phyloP scores from a whole-genome alignment of 1,140 invertebrate genomes.

The Drosophila jambulina region DNA sequence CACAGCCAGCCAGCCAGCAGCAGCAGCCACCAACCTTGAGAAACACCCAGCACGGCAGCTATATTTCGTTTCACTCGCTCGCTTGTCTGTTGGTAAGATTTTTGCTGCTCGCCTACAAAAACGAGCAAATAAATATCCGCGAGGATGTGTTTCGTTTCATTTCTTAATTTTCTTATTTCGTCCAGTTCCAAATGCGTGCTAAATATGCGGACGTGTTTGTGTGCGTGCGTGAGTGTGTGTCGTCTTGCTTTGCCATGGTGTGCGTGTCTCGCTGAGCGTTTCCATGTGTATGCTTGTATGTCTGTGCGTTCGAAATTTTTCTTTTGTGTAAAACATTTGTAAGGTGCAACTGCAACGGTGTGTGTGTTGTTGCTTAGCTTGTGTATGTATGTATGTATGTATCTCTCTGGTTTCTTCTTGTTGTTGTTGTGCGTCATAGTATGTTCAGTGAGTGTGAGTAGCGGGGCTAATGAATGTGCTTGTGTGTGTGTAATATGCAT shows the following conservation, averaged over 20 bases:
- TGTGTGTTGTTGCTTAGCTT: slow-evolving; percentile 18
- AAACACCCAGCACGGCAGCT: slow-evolving; percentile 72
- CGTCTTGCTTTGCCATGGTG: slow-evolving; percentile 16
- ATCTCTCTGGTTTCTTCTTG: slow-evolving; percentile 38
- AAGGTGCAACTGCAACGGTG: slow-evolving; percentile 75
- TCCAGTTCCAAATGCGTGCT: slow-evolving; percentile 59
- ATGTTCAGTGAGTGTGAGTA: slow-evolving; percentile 17
- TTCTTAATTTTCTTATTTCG: slow-evolving; percentile 30
- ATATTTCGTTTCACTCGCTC: slow-evolving; percentile 65
- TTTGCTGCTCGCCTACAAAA: slow-evolving; percentile 2
- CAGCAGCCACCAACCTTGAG: slow-evolving; percentile 68
- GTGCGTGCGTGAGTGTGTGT: slow-evolving; percentile 9
- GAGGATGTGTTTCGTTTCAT: slow-evolving; percentile 32
- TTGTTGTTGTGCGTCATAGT: slow-evolving; percentile 56
- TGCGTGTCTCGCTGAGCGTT: slow-evolving; percentile 37
- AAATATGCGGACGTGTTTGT: slow-evolving; percentile 49
- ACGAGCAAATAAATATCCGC: slow-evolving; percentile 16
- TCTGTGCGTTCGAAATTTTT: slow-evolving; percentile 53
- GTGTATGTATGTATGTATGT: slow-evolving; percentile 44
- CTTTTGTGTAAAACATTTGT: slow-evolving; percentile 80
- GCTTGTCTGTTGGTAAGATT: slow-evolving; percentile 68
- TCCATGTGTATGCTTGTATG: slow-evolving; percentile 30
- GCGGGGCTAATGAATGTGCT: neutral
- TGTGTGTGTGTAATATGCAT: slow-evolving; percentile 74
- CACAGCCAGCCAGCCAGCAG: slow-evolving; percentile 5